Percentiles rank a stretch among this genome's conserved stretches.
Evolutionary conservation across 2,113 vertebrate species (phyloP).

Genomic region (Plotosus lineatus): DNA sequence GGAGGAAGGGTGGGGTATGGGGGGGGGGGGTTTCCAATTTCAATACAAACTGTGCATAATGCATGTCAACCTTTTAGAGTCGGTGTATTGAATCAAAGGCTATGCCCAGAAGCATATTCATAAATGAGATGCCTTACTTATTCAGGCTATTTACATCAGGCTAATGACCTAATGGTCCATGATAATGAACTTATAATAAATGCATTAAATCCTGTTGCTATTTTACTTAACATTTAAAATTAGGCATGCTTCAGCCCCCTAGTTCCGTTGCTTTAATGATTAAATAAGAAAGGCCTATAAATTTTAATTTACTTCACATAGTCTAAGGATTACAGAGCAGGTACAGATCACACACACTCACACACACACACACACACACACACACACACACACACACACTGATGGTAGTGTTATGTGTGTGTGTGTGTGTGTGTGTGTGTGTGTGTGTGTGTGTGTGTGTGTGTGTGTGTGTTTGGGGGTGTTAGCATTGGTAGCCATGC

Average conservation of each 20-base stretch:
- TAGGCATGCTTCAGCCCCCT: constrained; percentile 13
- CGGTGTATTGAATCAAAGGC: background rate
- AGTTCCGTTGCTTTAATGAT: background rate
- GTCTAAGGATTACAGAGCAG: too few relatives aligned
- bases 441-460: too few relatives aligned
- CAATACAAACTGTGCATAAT: background rate
- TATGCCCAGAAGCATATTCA: background rate
- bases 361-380: too few relatives aligned
- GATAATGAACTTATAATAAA: background rate
- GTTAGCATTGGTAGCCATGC: constrained; percentile 2
- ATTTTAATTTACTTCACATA: background rate
- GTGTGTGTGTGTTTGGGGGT: too few relatives aligned
- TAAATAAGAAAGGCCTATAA: background rate
- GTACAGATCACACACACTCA: too few relatives aligned
- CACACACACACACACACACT: too few relatives aligned
- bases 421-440: too few relatives aligned
- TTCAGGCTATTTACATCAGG: too few relatives aligned
- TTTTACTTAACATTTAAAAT: background rate
- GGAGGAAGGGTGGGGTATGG: too few relatives aligned
- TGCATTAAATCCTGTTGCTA: background rate
- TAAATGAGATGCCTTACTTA: background rate
- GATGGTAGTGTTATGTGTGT: too few relatives aligned
- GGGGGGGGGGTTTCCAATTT: too few relatives aligned
- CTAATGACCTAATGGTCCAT: too few relatives aligned
- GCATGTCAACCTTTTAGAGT: background rate